These are phyloP conservation scores for Melanotaenia nigrans DNA, from an alignment of 2,797 vertebrate species.

Conservation along the genomic window DNA sequence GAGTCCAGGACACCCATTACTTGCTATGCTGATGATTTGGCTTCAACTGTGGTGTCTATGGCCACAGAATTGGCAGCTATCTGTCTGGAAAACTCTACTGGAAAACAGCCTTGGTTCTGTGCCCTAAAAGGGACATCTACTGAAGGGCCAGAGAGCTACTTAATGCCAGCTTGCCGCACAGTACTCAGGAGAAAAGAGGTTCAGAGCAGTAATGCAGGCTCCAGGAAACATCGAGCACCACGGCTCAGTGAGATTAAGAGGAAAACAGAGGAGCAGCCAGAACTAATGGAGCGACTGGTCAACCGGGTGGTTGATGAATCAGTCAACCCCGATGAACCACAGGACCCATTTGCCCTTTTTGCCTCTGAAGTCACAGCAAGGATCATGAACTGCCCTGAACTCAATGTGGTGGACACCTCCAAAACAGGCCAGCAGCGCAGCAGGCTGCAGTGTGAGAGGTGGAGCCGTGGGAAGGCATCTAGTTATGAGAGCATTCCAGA, in stretches of 20 bases:
- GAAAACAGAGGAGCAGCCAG: slow-evolving; percentile 97
- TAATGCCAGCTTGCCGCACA: slow-evolving; percentile 85
- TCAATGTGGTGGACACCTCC: slow-evolving; percentile 88
- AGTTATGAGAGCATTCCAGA: slow-evolving; percentile 98
- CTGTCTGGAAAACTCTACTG: slow-evolving; percentile 95
- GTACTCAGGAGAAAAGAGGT: slow-evolving; percentile 90
- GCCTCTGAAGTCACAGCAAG: slow-evolving; percentile 94
- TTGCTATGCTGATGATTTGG: slow-evolving; percentile 96
- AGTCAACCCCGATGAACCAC: slow-evolving; percentile 88
- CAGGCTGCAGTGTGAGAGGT: slow-evolving; percentile 90
- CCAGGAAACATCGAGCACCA: slow-evolving; percentile 93
- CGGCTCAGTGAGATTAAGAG: slow-evolving; percentile 98
- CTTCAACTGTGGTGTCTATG: slow-evolving; percentile 97
- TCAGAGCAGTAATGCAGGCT: slow-evolving; percentile 76
- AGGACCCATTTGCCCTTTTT: slow-evolving; percentile 90
- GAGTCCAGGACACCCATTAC: slow-evolving; percentile 86
- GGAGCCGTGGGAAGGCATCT: slow-evolving; percentile 91
- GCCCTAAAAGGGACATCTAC: slow-evolving; percentile 87
- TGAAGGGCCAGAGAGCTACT: slow-evolving; percentile 80
- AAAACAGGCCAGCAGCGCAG: slow-evolving; percentile 90
- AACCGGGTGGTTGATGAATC: slow-evolving; percentile 97
- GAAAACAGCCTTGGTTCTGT: slow-evolving; percentile 98
- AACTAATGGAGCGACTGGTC: slow-evolving; percentile 96
- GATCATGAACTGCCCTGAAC: slow-evolving; percentile 94
- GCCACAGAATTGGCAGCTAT: slow-evolving; percentile 98